phyloP scores from a whole-genome alignment of 1,140 invertebrate genomes.

The Bombus confusus region DNA sequence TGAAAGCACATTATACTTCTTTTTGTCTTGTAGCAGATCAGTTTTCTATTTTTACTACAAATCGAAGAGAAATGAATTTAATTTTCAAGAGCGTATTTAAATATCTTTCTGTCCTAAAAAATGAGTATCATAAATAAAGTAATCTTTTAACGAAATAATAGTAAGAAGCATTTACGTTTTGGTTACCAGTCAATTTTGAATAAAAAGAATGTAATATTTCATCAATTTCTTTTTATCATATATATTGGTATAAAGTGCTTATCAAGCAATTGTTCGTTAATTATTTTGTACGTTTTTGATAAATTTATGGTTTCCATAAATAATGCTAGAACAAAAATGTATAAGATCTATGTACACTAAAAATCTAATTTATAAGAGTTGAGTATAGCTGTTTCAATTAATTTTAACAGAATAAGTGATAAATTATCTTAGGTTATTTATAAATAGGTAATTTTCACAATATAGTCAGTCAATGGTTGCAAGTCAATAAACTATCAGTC shows the following conservation, averaged over 20 bases:
- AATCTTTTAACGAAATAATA: not conserved
- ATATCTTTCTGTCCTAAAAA: not conserved
- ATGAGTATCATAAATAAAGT: not conserved
- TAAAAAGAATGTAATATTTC: not conserved
- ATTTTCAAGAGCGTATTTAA: not conserved
- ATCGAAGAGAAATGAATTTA: not conserved
- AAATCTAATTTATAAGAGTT: not conserved
- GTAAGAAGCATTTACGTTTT: not conserved
- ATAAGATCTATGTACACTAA: not conserved
- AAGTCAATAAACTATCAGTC: not conserved
- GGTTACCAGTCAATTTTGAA: not conserved
- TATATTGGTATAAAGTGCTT: not conserved
- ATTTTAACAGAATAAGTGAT: not conserved
- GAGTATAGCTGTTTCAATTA: not conserved
- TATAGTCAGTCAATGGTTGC: too few relatives aligned
- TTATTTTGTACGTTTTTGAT: not conserved
- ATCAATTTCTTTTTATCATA: not conserved
- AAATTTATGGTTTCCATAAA: not conserved
- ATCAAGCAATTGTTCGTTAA: not conserved
- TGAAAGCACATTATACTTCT: constrained; percentile 17
- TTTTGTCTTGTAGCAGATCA: not conserved
- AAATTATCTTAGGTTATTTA: too few relatives aligned
- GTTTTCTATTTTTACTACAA: not conserved
- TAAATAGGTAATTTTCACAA: too few relatives aligned
- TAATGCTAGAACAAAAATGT: not conserved